Evolutionary conservation across 2,113 vertebrate species (phyloP).

Genomic region (Etheostoma cragini): DNA sequence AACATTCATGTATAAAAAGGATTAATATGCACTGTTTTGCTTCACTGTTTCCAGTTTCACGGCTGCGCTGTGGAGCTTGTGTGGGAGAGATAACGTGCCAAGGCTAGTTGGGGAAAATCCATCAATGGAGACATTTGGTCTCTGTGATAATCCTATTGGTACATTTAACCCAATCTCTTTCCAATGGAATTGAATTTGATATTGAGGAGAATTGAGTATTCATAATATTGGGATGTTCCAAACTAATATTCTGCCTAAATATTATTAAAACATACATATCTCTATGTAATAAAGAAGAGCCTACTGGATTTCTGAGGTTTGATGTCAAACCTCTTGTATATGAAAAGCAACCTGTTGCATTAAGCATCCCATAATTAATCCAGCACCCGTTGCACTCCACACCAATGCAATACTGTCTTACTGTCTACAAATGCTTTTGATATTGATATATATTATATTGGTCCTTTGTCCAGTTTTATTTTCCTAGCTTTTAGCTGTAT

Average conservation of each 20-base stretch:
- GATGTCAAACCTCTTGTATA: background rate
- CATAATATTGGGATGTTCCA: slow-evolving; percentile 15
- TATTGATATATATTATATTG: too few relatives aligned
- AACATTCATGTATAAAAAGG: slow-evolving; percentile 24
- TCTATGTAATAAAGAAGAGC: slow-evolving; percentile 1
- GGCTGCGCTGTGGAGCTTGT: slow-evolving; percentile 57
- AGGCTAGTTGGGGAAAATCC: slow-evolving; percentile 48
- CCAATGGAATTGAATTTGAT: slow-evolving; percentile 27
- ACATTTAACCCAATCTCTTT: slow-evolving; percentile 39
- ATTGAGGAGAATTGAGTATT: slow-evolving; percentile 19
- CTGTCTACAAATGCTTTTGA: background rate
- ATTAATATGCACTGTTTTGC: slow-evolving; percentile 61
- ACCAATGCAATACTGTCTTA: background rate
- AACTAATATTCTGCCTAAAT: background rate
- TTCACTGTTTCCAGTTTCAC: slow-evolving; percentile 35
- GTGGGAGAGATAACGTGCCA: slow-evolving; percentile 60
- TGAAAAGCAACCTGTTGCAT: background rate
- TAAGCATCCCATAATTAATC: background rate
- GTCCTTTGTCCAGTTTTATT: too few relatives aligned
- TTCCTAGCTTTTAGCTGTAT: too few relatives aligned
- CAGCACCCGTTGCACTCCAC: background rate
- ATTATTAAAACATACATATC: background rate
- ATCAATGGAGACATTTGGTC: slow-evolving; percentile 48
- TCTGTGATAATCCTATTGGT: slow-evolving; percentile 59
- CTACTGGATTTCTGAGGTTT: background rate